Percentiles rank a stretch among this genome's conserved stretches.
These are phyloP conservation scores for Myodes glareolus DNA, from an alignment of 2,113 vertebrate genomes.

Conservation along the genomic window DNA sequence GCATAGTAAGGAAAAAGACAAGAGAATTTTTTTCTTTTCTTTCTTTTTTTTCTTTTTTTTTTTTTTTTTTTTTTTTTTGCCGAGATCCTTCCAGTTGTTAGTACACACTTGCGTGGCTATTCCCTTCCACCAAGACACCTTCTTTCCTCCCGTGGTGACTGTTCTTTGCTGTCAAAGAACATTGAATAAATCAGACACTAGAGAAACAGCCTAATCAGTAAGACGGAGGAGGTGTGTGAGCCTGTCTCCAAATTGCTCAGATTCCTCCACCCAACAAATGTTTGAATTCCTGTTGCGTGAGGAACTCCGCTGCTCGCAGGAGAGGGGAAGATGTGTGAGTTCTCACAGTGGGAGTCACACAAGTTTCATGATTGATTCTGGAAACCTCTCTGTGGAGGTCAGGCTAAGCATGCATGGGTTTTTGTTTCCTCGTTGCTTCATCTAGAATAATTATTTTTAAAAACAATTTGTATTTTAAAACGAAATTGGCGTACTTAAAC, in stretches of 20 bases:
- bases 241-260: constrained; percentile 11
- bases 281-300: background rate
- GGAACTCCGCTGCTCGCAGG: background rate
- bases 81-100: constrained; percentile 56
- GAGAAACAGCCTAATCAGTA: background rate
- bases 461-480: constrained; percentile 43
- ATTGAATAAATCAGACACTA: constrained; percentile 31
- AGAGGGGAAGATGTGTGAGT: background rate
- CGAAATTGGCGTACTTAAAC: constrained; percentile 37
- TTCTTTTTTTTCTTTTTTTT: too few species aligned
- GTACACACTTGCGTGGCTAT: constrained; percentile 45
- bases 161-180: constrained; percentile 58
- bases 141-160: background rate
- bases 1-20: constrained; percentile 31
- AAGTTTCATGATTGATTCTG: background rate
- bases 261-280: background rate
- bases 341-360: background rate
- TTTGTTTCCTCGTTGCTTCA: background rate
- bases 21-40: constrained; percentile 57
- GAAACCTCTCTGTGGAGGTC: constrained; percentile 1
- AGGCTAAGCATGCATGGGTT: background rate
- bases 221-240: background rate
- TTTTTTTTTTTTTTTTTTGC: constrained; percentile 72
- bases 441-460: constrained; percentile 42
- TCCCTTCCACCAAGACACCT: background rate